These are phyloP conservation scores for Falco rusticolus DNA, from an alignment of 2,797 vertebrate species.

Conservation along the genomic window DNA sequence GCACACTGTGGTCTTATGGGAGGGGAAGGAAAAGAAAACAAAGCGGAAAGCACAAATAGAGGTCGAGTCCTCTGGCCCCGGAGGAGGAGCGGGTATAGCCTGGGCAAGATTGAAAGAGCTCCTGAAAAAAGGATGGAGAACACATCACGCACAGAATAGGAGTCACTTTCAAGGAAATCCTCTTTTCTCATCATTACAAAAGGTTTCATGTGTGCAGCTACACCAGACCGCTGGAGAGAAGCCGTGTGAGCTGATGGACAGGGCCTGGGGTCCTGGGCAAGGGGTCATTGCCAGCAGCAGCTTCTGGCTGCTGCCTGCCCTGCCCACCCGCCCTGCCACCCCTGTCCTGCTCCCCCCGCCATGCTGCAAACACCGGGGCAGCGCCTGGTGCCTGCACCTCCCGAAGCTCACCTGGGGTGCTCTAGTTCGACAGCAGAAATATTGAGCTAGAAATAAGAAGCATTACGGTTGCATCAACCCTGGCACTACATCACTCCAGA, in stretches of 20 bases:
- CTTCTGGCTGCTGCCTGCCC: neutral
- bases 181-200: neutral
- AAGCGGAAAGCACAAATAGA: neutral
- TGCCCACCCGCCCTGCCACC: neutral
- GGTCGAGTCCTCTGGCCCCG: neutral
- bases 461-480: fast-evolving
- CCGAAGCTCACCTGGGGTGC: neutral
- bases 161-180: neutral
- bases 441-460: neutral
- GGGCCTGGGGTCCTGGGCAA: neutral
- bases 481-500: no score
- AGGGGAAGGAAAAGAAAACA: neutral
- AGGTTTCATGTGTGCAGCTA: neutral
- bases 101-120: neutral
- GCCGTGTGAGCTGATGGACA: neutral
- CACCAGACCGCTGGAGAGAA: neutral
- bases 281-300: neutral
- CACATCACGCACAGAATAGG: neutral
- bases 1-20: neutral
- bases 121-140: neutral
- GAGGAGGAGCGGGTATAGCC: neutral
- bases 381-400: neutral
- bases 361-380: neutral
- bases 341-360: neutral
- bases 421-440: fast-evolving